Evolutionary conservation across 1,140 invertebrate genomes (phyloP).

Genomic region (Drosophila pachea): DNA sequence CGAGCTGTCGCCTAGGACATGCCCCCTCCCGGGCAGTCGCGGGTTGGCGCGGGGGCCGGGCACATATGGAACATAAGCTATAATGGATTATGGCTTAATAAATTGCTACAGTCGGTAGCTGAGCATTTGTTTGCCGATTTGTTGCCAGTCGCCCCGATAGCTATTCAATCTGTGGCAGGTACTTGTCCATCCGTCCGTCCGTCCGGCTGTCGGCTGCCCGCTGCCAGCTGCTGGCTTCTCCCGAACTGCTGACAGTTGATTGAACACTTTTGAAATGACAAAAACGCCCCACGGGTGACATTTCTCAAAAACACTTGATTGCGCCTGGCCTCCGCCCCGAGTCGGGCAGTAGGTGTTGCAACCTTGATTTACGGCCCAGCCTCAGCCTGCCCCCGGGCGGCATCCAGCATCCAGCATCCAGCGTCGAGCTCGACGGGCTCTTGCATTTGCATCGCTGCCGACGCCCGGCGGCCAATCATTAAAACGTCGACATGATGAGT

Average conservation of each 20-base stretch:
- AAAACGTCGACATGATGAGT: slow-evolving; percentile 75
- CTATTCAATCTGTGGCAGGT: slow-evolving; percentile 41
- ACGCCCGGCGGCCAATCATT: slow-evolving; percentile 64
- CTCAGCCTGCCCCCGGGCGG: slow-evolving; percentile 25
- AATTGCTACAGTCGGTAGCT: slow-evolving; percentile 10
- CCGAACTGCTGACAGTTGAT: slow-evolving; percentile 66
- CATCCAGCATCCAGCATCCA: slow-evolving; percentile 10
- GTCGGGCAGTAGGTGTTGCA: slow-evolving; percentile 57
- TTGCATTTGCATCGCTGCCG: slow-evolving; percentile 53
- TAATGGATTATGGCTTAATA: neutral
- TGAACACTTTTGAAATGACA: slow-evolving; percentile 75
- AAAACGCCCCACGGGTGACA: slow-evolving; percentile 74
- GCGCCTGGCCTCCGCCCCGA: slow-evolving; percentile 19
- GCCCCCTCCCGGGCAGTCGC: no score
- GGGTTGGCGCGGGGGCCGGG: no score
- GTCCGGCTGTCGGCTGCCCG: neutral
- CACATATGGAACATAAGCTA: neutral
- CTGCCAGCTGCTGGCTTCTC: neutral
- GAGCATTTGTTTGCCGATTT: slow-evolving; percentile 31
- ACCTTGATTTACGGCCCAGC: slow-evolving; percentile 65
- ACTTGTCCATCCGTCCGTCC: neutral
- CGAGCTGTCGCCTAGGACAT: slow-evolving; percentile 19
- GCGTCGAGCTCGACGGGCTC: slow-evolving; percentile 16
- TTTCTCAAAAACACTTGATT: slow-evolving; percentile 75
- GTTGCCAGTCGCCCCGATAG: neutral